Evolutionary conservation across 2,888 invertebrate genomes (phyloP).

Genomic region (Athripsodes cinereus): DNA sequence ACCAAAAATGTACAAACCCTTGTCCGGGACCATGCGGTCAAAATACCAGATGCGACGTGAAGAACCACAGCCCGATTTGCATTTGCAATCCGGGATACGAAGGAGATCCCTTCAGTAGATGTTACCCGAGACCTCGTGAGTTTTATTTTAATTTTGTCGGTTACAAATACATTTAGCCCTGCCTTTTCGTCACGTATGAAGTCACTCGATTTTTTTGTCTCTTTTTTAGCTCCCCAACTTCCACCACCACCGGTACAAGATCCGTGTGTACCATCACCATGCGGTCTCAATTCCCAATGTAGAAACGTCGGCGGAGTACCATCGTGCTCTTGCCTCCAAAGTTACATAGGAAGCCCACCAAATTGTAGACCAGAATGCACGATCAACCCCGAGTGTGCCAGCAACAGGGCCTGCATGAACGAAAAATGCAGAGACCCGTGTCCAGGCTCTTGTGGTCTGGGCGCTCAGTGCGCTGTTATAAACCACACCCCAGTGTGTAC

Average conservation of each 20-base stretch:
- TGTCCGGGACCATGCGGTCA: conserved; percentile 66
- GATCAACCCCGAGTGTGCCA: conserved; percentile 69
- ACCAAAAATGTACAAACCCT: too few relatives aligned
- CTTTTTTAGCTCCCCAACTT: conserved; percentile 42
- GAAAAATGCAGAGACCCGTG: conserved; percentile 76
- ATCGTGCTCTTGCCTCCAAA: conserved; percentile 58
- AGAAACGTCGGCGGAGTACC: conserved; percentile 53
- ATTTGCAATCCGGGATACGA: conserved; percentile 55
- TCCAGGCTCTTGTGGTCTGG: conserved; percentile 67
- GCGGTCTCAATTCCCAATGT: conserved; percentile 63
- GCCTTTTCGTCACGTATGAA: too few relatives aligned
- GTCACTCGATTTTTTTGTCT: background rate
- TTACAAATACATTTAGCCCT: too few relatives aligned
- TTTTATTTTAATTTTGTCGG: conserved; percentile 27
- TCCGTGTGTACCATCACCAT: conserved; percentile 59
- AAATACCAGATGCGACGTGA: conserved; percentile 65
- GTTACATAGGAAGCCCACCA: conserved; percentile 66
- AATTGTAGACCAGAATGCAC: conserved; percentile 64
- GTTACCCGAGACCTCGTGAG: conserved; percentile 49
- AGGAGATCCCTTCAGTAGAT: conserved; percentile 62
- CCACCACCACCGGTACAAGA: conserved; percentile 47
- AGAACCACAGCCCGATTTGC: conserved; percentile 68
- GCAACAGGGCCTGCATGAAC: conserved; percentile 68
- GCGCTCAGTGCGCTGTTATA: conserved; percentile 57
- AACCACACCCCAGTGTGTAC: conserved; percentile 71